phyloP scores from a whole-genome alignment of 2,797 vertebrate species.

The Mycteria americana region DNA sequence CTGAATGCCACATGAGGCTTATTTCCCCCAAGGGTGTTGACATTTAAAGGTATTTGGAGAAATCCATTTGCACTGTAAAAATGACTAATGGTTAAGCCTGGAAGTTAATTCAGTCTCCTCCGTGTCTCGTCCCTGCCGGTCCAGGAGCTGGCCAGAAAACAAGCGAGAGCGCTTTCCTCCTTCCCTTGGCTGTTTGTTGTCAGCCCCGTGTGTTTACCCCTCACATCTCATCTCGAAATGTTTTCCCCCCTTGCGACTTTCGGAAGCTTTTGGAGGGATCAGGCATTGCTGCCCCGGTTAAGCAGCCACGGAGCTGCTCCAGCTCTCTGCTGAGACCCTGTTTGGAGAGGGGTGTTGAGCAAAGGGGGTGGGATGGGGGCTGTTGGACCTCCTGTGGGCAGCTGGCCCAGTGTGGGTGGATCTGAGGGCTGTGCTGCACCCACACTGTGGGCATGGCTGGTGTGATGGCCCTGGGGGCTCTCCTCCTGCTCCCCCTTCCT shows the following conservation, averaged over 20 bases:
- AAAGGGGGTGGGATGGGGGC: not conserved
- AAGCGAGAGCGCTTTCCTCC: not conserved
- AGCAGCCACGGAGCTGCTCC: not conserved
- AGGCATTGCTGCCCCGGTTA: not conserved
- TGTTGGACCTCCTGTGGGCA: not conserved
- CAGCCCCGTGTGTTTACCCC: not conserved
- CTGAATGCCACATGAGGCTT: not conserved
- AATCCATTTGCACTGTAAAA: not conserved
- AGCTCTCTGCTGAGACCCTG: not conserved
- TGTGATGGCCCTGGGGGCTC: not conserved
- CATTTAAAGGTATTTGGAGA: not conserved
- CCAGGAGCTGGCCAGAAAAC: not conserved
- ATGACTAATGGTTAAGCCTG: not conserved
- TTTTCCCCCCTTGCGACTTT: not conserved
- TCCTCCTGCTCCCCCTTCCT: not conserved
- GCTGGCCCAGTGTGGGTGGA: not conserved
- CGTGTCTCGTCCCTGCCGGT: not conserved
- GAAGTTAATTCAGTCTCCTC: not conserved
- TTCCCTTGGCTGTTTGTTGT: constrained; percentile 1
- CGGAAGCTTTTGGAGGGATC: not conserved
- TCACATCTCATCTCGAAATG: constrained; percentile 18
- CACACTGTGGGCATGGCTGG: not conserved
- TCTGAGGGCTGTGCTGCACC: not conserved
- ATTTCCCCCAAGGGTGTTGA: not conserved
- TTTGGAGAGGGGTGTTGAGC: not conserved